Base-by-base conservation (phyloP, 2,113 vertebrate genomes). In the Ceyx melanurus region DNA sequence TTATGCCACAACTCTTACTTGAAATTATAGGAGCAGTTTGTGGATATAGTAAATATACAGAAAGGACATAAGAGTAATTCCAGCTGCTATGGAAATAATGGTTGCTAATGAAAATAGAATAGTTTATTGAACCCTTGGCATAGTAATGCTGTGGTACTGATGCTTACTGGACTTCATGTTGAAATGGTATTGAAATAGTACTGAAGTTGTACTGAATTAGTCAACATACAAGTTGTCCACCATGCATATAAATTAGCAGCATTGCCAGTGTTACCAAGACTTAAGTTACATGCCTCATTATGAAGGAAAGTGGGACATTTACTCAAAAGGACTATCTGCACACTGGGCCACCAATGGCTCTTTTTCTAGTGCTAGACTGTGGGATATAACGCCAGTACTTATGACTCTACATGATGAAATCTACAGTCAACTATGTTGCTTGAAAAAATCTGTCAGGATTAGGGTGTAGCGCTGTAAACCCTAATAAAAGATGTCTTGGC, bases 331-430 rank as follows among this genome's bases (percentile, higher is more conserved):
- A 43, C 43, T 13, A 53, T n/a, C 17, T 13, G 18, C 29, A 68
- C 1, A 1, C 15, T 1, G 1, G 53, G 22, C 12, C 54, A 54
- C 43, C 43, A 15, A 35, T 6, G 26, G 18, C 37, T 84, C 16
- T 70, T 57, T 64, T 64, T n/a, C 16, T 50, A 67, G 33, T 15
- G 26, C 25, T n/a, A 26, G 37, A 35, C 11, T 51, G 42, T 33
- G 31, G 20, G 43, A 31, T 57, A 16, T 29, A 67, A 72, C 11
- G 11, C n/a, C 37, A 43, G 20, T 28, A 64, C 13, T 51, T 40
- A 48, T 10, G 21, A 67, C 22, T 60, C 45, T n/a, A 5, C 40
- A 43, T 28, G 42, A 80, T 10, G 10, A 45, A 79, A 68, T 45
- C 54, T 56, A 57, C 19, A 50, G 43, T 18, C 54, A 68, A 35